phyloP scores from a whole-genome alignment of 2,888 invertebrate genomes.

The Luperina nickerlii region DNA sequence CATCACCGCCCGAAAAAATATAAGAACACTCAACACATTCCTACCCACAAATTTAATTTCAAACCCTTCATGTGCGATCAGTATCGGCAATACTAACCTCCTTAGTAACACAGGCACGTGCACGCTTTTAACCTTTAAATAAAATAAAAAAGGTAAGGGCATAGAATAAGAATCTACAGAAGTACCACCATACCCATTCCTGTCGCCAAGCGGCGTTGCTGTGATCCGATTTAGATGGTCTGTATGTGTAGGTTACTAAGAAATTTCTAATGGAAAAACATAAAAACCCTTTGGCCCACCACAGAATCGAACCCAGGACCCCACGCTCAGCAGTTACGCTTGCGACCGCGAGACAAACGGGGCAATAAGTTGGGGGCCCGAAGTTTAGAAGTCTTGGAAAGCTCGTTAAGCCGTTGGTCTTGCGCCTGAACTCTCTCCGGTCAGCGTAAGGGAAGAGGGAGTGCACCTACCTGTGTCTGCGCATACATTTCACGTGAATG shows the following conservation, averaged over 20 bases:
- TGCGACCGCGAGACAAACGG: no score
- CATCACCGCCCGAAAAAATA: background rate
- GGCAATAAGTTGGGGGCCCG: no score
- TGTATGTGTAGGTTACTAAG: background rate
- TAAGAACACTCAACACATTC: constrained; percentile 27
- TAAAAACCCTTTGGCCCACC: no score
- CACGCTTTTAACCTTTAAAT: constrained; percentile 59
- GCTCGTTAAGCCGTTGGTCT: no score
- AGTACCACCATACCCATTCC: background rate
- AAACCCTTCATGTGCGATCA: constrained; percentile 48
- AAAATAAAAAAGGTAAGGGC: constrained; percentile 57
- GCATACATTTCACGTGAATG: no score
- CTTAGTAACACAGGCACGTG: constrained; percentile 52
- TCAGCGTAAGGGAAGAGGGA: no score
- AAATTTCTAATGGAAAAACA: background rate
- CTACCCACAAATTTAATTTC: constrained; percentile 40
- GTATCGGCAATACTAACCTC: constrained; percentile 34
- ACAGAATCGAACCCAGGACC: no score
- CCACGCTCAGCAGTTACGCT: no score
- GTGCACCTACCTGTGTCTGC: no score
- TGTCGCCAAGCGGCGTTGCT: background rate
- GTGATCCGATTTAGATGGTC: background rate
- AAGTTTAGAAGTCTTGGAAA: no score
- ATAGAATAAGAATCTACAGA: constrained; percentile 16
- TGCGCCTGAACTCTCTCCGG: no score